Conservation (phyloP, 2,797 vertebrate species). For the Adrianichthys oophorus region DNA sequence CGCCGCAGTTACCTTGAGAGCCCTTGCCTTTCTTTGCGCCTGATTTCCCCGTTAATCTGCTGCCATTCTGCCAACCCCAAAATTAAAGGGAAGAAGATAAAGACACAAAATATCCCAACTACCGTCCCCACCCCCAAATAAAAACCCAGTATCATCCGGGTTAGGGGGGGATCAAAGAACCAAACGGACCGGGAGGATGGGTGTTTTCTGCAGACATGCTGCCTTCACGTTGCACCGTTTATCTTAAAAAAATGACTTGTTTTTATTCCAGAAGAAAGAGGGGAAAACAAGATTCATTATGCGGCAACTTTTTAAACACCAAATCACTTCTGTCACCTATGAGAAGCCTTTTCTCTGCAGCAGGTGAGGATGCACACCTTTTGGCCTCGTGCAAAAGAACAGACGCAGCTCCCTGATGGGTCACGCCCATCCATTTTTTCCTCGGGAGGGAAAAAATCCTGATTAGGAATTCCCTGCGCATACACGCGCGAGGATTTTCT, state of each 20-base stretch:
- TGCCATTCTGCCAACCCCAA: constrained; percentile 37
- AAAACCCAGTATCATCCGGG: neutral
- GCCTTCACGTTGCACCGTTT: neutral
- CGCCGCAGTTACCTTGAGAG: constrained; percentile 68
- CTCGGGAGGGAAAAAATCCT: constrained; percentile 18
- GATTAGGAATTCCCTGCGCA: constrained; percentile 60
- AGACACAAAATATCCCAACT: constrained; percentile 43
- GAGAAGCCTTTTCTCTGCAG: neutral
- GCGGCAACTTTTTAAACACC: too few species aligned
- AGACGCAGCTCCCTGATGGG: constrained; percentile 50
- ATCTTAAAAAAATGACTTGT: neutral
- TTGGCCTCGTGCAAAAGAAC: constrained; percentile 38
- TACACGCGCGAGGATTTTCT: constrained; percentile 36
- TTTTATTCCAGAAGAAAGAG: neutral
- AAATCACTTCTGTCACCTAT: too few species aligned
- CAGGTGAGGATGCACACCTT: constrained; percentile 23
- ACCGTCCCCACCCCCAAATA: constrained; percentile 2
- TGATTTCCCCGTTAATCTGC: constrained; percentile 69
- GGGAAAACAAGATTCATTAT: too few species aligned
- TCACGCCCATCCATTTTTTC: constrained; percentile 57
- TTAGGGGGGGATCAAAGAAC: neutral
- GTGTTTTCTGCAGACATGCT: neutral
- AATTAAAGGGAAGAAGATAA: constrained; percentile 24
- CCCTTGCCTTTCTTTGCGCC: constrained; percentile 60
- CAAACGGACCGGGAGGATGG: neutral